Percentiles rank a stretch among this genome's conserved stretches.
Evolutionary conservation across 1,140 invertebrate species (phyloP).

Genomic region (Nephila pilipes): DNA sequence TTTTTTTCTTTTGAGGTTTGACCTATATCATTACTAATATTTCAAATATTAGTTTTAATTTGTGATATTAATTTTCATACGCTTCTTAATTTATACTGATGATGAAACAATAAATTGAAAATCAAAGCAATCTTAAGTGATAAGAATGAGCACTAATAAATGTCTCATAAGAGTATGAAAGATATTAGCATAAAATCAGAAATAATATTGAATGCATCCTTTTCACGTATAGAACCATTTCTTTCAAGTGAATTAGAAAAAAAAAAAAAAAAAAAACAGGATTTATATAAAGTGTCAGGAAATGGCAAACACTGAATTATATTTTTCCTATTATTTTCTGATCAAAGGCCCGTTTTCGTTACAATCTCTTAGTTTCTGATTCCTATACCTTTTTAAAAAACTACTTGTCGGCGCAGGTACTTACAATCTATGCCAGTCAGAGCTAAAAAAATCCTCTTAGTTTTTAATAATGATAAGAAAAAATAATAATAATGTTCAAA

Average conservation of each 20-base stretch:
- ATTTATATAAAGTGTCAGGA: neutral
- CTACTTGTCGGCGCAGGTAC: neutral
- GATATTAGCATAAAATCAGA: neutral
- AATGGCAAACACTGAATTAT: neutral
- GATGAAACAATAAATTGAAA: neutral
- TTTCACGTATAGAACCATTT: neutral
- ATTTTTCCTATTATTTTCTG: neutral
- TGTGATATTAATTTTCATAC: too few relatives aligned
- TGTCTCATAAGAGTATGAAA: neutral
- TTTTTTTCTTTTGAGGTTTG: too few relatives aligned
- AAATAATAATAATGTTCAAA: neutral
- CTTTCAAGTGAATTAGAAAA: neutral
- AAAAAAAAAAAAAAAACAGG: neutral
- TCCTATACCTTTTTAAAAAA: neutral
- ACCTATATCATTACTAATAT: too few relatives aligned
- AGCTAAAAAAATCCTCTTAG: conserved; percentile 10
- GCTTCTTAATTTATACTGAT: too few relatives aligned
- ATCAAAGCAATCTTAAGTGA: neutral
- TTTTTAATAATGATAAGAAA: conserved; percentile 37
- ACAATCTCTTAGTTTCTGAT: neutral
- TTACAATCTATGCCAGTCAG: neutral
- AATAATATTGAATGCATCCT: neutral
- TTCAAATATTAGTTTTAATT: too few relatives aligned
- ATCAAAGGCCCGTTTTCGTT: conserved; percentile 7
- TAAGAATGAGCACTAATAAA: neutral